Evolutionary conservation across 2,888 invertebrate species (phyloP), one percentile per base, ranked within the genome.

Genomic region (Dorcus hopei): DNA sequence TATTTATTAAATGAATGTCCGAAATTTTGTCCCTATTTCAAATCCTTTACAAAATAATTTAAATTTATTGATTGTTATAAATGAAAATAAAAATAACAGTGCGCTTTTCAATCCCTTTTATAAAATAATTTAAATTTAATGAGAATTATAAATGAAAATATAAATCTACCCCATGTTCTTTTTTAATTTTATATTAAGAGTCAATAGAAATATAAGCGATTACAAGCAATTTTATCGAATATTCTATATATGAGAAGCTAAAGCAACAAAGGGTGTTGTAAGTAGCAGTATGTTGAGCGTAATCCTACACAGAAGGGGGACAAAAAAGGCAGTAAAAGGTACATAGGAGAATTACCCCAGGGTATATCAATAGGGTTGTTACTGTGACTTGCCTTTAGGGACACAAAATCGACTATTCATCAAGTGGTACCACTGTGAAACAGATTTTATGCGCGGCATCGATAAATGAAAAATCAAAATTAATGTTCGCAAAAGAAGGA

Each of bases 291-390:
- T 63, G 54, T 54, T 59, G 58, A 52, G 49, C 45, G 57, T 61
- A 59, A 63, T 59, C 57, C 58, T 49, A 50, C 42, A 49, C 50
- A 57, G 57, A 7, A 58, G 64, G 62, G 61, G 57, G 56, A 56
- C 53, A 59, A 56, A 62, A 61, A 60, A 58, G 59, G 64, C 62
- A 63, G 65, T 63, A 65, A 65, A 65, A 65, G 65, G 63, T 65
- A 67, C 65, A 65, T 56, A 61, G 61, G 57, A 56, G 62, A 66
- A 66, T 66, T 66, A 64, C 66, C 66, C 68, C 50, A 40, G 66
- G 63, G 64, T 66, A 63, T 62, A 65, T 66, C 64, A 62, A 51
- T 61, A 59, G 64, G 63, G 60, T 62, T 64, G 62, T 63, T 63
- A 61, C 55, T 61, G 59, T 62, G 62, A 64, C 58, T 60, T 48